Evolutionary conservation across 2,113 vertebrate species (phyloP), one percentile per base, ranked within the genome.

Genomic region (Phaetusa simplex): DNA sequence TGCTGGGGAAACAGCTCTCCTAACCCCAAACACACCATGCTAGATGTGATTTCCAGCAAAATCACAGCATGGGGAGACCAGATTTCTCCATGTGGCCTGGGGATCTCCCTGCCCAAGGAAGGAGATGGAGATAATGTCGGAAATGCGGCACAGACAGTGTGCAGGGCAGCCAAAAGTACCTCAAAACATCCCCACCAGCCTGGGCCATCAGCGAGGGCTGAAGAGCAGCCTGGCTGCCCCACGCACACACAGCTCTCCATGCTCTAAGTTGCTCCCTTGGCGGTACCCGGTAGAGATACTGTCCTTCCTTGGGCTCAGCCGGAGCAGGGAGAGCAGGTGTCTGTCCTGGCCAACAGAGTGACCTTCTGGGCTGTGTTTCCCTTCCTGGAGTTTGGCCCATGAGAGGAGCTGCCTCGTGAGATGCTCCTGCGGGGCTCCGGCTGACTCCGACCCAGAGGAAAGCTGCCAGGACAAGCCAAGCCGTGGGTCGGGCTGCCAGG

Each of bases 191-290:
- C 19, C 27, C 30, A 78, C 42, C 47, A 84, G 42, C 55, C 12
- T 24, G 12, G 59, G 76, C 29, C 3, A 0, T 20, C 2, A 69
- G 62, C 2, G 5, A 76, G 34, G 43, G n/a, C 90, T 86, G 64
- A 61, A 53, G 45, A 77, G 40, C 34, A 73, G 62, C 45, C 55
- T 45, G 47, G 42, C 65, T 88, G 64, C 43, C 27, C 52, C n/a
- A 2, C 0, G 0, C 23, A 15, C n/a, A 30, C 7, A 1, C 36
- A 19, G 19, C 22, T 59, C 43, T 40, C 40, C n/a, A 14, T 0
- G 3, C 22, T 49, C 15, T 14, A 30, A 32, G 36, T 5, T 42
- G 30, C 65, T 79, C n/a, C 29, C 19, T 59, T 73, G 66, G 34
- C 61, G 49, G 43, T 22, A 69, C 40, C 61, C 45, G n/a, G 55